Percentiles rank a stretch among this genome's conserved stretches.
These are phyloP conservation scores for Pterocles orientalis DNA, from an alignment of 2,113 vertebrate species.

Conservation along the genomic window DNA sequence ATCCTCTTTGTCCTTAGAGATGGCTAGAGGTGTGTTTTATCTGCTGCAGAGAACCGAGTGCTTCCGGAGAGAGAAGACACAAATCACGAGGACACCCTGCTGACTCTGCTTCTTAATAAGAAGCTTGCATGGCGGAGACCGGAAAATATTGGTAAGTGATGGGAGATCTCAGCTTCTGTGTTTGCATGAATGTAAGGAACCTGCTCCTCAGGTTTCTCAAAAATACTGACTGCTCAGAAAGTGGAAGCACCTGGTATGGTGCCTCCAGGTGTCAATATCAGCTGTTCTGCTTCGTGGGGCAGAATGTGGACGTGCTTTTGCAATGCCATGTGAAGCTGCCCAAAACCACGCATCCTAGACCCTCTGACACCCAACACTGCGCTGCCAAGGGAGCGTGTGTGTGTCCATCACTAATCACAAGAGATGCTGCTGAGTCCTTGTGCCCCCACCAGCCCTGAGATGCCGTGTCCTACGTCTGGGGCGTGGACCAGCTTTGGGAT, in stretches of 20 bases:
- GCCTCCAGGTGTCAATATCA: background rate
- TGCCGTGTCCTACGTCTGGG: rapidly evolving
- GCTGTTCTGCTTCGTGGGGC: background rate
- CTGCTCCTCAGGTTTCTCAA: background rate
- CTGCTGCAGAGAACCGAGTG: constrained; percentile 59
- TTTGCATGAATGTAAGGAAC: background rate
- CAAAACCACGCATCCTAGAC: rapidly evolving
- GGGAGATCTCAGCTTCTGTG: background rate
- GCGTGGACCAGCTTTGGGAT: background rate
- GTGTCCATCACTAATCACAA: background rate
- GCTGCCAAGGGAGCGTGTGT: background rate
- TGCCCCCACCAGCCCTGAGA: background rate
- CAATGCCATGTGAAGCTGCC: background rate
- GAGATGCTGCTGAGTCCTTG: background rate
- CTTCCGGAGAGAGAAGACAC: constrained; percentile 62
- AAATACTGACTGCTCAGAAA: background rate
- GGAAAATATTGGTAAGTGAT: constrained; percentile 50
- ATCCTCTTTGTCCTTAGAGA: background rate
- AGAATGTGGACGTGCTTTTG: background rate
- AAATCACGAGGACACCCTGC: constrained; percentile 44
- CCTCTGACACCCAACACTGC: background rate
- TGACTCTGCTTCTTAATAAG: constrained; percentile 69
- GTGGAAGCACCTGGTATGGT: background rate
- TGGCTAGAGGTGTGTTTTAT: background rate
- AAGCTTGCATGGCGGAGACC: constrained; percentile 48